phyloP scores from a whole-genome alignment of 2,113 vertebrate genomes.

The Peromyscus leucopus region DNA sequence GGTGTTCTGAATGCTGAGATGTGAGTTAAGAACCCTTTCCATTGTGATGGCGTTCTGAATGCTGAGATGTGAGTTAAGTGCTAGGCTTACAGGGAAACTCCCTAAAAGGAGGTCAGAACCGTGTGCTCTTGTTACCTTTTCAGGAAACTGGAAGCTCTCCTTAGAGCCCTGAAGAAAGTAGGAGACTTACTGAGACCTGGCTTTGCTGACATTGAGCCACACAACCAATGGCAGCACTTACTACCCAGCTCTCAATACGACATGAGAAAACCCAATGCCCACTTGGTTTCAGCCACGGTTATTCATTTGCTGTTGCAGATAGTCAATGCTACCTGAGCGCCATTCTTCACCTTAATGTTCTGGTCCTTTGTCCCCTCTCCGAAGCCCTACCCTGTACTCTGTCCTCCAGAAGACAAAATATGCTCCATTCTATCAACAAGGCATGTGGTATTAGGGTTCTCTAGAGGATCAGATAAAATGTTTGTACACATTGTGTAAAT shows the following conservation, averaged over 20 bases:
- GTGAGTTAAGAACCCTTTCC: too few relatives aligned
- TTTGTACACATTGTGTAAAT: not conserved
- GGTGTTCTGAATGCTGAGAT: too few relatives aligned
- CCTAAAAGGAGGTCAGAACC: not conserved
- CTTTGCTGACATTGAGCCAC: not conserved
- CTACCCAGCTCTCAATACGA: not conserved
- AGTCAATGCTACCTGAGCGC: not conserved
- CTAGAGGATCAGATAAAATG: not conserved
- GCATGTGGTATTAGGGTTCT: too few relatives aligned
- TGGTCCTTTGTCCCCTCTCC: fast-evolving
- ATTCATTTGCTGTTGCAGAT: not conserved
- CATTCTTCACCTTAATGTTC: not conserved
- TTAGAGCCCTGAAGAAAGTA: not conserved
- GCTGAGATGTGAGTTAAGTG: not conserved
- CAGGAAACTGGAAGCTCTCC: not conserved
- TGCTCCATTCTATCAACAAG: not conserved
- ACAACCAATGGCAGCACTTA: not conserved
- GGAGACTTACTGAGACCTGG: not conserved
- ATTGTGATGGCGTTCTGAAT: not conserved
- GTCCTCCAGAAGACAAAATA: not conserved
- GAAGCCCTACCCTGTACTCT: not conserved
- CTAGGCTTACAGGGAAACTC: not conserved
- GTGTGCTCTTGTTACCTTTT: not conserved
- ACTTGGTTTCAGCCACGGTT: not conserved
- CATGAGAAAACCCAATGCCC: not conserved